Conservation (phyloP, 1,140 invertebrate species). For the Andrena cerasifolii region DNA sequence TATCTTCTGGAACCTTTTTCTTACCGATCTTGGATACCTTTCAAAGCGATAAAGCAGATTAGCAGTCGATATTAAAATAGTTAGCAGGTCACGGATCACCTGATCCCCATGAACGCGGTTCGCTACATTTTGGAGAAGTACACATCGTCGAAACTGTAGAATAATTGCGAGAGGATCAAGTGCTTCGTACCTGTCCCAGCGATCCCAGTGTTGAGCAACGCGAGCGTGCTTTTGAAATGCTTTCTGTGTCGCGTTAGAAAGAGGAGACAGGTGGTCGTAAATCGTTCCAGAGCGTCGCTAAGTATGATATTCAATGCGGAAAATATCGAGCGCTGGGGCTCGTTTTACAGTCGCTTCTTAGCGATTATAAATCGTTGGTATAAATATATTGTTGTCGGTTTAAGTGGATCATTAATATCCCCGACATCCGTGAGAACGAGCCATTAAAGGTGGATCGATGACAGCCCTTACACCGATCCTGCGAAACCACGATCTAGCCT, state of each 20-base stretch:
- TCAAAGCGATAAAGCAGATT: not conserved
- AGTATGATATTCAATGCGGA: conserved; percentile 40
- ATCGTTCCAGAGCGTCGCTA: conserved; percentile 28
- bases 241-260: not conserved
- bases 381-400: conserved; percentile 63
- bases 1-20: no score
- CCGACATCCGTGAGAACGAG: conserved; percentile 56
- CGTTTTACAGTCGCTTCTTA: not conserved
- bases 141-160: no score
- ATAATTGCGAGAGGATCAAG: no score
- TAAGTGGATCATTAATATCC: conserved; percentile 65
- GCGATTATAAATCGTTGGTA: conserved; percentile 58
- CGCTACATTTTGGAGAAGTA: no score
- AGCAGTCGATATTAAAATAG: not conserved
- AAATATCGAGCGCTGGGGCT: conserved; percentile 16
- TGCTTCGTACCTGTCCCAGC: not conserved
- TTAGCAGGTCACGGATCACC: no score
- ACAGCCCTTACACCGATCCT: not conserved
- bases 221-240: not conserved
- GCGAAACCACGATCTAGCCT: conserved; percentile 17
- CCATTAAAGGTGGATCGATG: conserved; percentile 33
- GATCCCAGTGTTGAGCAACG: not conserved
- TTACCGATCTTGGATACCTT: not conserved
- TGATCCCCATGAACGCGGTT: no score
- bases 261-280: conserved; percentile 24